Conservation (phyloP, 1,140 invertebrate species). For the Conus betulinus region DNA sequence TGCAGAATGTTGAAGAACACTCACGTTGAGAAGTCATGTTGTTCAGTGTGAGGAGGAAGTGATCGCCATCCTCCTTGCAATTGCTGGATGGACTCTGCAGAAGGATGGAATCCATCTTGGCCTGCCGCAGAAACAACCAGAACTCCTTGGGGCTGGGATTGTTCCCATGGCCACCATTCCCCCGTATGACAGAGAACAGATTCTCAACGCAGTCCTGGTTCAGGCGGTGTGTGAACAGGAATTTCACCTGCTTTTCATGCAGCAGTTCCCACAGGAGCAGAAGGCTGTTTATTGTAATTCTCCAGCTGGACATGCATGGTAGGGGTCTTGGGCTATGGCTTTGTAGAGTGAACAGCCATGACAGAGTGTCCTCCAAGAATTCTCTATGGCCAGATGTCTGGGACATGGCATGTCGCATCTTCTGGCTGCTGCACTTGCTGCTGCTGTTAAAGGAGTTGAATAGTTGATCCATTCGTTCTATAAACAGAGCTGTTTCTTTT, state of each 20-base stretch:
- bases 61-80: conserved; percentile 4
- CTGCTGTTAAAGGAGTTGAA: conserved; percentile 13
- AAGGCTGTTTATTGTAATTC: background rate
- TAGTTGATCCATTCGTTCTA: background rate
- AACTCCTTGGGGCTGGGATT: background rate
- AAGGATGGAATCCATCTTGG: background rate
- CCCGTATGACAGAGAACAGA: conserved; percentile 8
- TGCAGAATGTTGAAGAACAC: too few relatives aligned
- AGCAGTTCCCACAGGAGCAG: background rate
- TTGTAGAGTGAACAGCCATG: background rate
- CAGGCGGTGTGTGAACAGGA: conserved; percentile 6
- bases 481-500: background rate
- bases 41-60: background rate
- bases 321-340: background rate
- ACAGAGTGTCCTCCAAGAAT: background rate
- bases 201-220: conserved; percentile 30
- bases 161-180: conserved; percentile 11
- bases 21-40: background rate
- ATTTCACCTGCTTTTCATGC: conserved; percentile 6
- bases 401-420: conserved; percentile 1
- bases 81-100: background rate
- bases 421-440: background rate
- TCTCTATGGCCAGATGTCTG: background rate
- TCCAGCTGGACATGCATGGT: background rate
- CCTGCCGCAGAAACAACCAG: conserved; percentile 9